Evolutionary conservation across 2,797 vertebrate genomes (phyloP).

Genomic region (Tragopan temminckii): DNA sequence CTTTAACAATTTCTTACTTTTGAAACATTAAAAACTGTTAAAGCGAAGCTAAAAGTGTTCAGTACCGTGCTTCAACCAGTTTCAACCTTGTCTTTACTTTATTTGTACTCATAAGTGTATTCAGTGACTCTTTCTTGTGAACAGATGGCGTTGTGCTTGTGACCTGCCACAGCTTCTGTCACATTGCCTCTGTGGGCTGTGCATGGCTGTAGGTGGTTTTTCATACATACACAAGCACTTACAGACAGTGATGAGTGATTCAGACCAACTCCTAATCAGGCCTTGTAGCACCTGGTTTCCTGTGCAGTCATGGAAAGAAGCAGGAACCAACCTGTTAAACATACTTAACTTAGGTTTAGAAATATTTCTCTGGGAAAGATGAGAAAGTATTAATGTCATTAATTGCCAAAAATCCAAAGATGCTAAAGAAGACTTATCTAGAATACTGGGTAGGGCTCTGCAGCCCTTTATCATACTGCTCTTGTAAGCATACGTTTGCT

Average conservation of each 20-base stretch:
- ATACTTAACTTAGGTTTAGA: neutral
- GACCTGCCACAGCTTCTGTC: slow-evolving; percentile 63
- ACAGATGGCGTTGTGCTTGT: slow-evolving; percentile 62
- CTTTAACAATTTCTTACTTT: neutral
- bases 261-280: neutral
- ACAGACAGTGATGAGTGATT: slow-evolving; percentile 33
- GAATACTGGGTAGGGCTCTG: accelerated
- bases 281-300: neutral
- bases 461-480: neutral
- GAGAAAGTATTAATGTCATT: neutral
- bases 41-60: neutral
- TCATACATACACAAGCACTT: slow-evolving; percentile 28
- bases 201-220: slow-evolving; percentile 48
- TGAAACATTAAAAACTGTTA: accelerated
- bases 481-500: neutral
- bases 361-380: neutral
- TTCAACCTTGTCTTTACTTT: neutral
- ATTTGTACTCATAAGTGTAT: slow-evolving; percentile 39
- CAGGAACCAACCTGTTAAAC: neutral
- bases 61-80: neutral
- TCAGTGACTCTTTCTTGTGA: neutral
- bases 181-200: neutral
- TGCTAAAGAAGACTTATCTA: neutral
- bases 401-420: neutral
- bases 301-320: neutral